A percentile compares a stretch with the other conserved stretches of the same genome.
These are phyloP conservation scores for Bucco capensis DNA, from an alignment of 2,113 vertebrate species.

Conservation along the genomic window DNA sequence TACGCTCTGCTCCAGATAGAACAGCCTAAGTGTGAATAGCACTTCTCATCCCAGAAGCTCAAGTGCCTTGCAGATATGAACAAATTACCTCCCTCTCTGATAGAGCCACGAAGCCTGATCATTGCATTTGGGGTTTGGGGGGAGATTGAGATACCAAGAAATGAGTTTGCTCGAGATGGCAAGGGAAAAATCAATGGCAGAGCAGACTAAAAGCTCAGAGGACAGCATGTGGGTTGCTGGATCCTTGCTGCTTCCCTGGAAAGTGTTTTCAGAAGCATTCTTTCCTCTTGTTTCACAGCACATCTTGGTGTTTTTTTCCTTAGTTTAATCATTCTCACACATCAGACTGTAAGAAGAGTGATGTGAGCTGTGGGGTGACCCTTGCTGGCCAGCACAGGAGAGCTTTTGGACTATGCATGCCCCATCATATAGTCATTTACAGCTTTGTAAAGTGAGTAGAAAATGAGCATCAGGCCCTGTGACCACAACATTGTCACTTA, in stretches of 20 bases:
- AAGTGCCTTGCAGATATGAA: background rate
- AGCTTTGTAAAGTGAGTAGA: background rate
- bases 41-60: background rate
- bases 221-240: fast-evolving
- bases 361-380: background rate
- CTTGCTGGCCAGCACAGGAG: background rate
- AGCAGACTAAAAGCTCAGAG: fast-evolving
- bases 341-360: background rate
- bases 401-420: background rate
- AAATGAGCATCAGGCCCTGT: background rate
- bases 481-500: background rate
- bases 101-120: background rate
- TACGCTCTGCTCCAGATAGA: background rate
- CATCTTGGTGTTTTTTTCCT: no score
- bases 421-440: background rate
- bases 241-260: background rate
- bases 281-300: background rate
- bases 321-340: background rate
- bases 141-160: background rate
- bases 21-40: background rate
- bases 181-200: background rate
- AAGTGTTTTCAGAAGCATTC: background rate
- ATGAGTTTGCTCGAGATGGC: background rate
- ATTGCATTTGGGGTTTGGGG: background rate
- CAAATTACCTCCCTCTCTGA: background rate